Conservation (phyloP, 2,888 invertebrate genomes). For the Ormyrus thymus region DNA sequence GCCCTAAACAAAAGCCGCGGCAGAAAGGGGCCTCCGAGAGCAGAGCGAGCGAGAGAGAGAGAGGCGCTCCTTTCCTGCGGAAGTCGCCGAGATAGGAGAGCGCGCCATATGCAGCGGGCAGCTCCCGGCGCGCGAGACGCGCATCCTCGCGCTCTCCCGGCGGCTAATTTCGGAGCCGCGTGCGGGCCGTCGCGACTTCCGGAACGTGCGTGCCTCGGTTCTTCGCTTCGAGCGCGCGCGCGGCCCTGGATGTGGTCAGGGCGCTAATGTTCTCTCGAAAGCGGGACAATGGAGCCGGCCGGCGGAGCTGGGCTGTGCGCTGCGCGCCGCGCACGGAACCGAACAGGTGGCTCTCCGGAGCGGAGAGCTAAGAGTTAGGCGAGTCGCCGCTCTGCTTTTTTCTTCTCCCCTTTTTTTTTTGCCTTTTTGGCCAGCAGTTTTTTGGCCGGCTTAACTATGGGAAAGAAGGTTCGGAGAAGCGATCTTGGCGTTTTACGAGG, state of each 20-base stretch:
- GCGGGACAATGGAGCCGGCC: constrained; percentile 31
- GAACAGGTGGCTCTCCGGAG: constrained; percentile 36
- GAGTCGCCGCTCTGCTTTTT: constrained; percentile 5
- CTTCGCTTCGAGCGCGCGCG: neutral
- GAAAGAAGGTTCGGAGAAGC: neutral
- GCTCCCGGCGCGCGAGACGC: no score
- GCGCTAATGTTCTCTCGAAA: constrained; percentile 14
- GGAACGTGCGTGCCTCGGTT: neutral
- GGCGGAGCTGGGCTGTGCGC: neutral
- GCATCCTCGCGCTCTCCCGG: no score
- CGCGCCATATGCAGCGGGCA: constrained; percentile 20
- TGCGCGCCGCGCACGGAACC: neutral
- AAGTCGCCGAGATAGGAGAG: constrained; percentile 33
- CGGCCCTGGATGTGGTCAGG: constrained; percentile 41
- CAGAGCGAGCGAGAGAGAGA: constrained; percentile 13
- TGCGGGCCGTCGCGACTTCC: neutral
- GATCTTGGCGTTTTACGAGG: no score
- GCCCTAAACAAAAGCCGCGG: constrained; percentile 16
- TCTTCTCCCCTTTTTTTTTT: no score
- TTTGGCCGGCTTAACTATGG: neutral
- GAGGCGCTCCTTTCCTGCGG: constrained; percentile 39
- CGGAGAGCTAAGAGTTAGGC: neutral
- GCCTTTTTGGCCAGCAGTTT: neutral
- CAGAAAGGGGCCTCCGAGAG: neutral
- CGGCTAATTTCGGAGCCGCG: constrained; percentile 27